Conservation (phyloP, 2,113 vertebrate genomes). For the Ginglymostoma cirratum region DNA sequence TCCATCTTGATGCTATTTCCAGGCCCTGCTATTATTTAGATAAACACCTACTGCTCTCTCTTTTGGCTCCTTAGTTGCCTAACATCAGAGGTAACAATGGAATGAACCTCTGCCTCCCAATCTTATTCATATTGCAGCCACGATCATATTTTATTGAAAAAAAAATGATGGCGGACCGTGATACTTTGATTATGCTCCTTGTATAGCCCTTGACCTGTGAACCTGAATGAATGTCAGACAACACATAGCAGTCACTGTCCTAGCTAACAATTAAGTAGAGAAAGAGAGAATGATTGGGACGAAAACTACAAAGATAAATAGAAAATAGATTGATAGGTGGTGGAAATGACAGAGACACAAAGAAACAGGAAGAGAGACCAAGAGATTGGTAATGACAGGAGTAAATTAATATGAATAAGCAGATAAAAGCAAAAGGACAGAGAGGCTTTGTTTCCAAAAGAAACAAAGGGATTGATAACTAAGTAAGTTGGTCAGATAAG, state of each 20-base stretch:
- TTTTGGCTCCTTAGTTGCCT: conserved; percentile 2
- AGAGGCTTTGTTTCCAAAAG: conserved; percentile 31
- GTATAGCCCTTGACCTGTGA: conserved; percentile 33
- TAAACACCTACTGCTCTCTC: neutral
- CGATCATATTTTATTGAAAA: conserved; percentile 31
- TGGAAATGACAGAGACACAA: conserved; percentile 22
- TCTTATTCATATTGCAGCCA: neutral
- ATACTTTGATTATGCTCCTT: conserved; percentile 35
- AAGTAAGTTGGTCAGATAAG: conserved; percentile 5
- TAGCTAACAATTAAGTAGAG: neutral
- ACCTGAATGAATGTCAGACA: conserved; percentile 25
- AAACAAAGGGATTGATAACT: conserved; percentile 7
- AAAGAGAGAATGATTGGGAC: conserved; percentile 12
- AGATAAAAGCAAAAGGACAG: conserved; percentile 9
- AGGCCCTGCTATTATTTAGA: neutral
- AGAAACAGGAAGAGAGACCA: neutral
- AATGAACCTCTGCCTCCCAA: neutral
- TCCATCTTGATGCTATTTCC: conserved; percentile 11
- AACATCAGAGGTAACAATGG: conserved; percentile 13
- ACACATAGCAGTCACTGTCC: neutral
- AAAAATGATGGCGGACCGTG: neutral
- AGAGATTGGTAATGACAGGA: conserved; percentile 31
- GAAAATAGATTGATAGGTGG: conserved; percentile 30
- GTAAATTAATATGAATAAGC: conserved; percentile 35
- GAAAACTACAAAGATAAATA: conserved; percentile 31